These are phyloP conservation scores for Leguminivora glycinivorella DNA, from an alignment of 1,140 invertebrate genomes.

Conservation along the genomic window DNA sequence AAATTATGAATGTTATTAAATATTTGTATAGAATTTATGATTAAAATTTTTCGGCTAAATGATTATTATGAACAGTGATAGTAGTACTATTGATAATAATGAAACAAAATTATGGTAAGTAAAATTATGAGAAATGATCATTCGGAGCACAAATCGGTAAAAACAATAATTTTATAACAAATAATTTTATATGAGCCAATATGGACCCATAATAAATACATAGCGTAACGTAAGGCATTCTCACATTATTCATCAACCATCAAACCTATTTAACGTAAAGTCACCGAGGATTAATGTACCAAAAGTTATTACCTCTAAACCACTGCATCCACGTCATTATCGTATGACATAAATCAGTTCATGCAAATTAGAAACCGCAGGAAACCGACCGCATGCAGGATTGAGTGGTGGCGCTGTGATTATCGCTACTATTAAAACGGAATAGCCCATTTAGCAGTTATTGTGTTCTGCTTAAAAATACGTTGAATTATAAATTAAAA, in stretches of 20 bases:
- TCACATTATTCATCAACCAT: neutral
- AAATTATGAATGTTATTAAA: too few species aligned
- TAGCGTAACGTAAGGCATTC: neutral
- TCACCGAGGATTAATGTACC: neutral
- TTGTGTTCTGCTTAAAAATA: neutral
- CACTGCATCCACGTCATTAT: neutral
- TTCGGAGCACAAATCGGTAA: too few species aligned
- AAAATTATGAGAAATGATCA: too few species aligned
- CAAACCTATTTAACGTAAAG: neutral
- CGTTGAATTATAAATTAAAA: too few species aligned
- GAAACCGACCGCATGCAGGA: neutral
- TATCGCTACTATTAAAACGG: neutral
- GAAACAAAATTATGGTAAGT: too few species aligned
- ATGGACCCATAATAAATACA: neutral
- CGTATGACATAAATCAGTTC: neutral
- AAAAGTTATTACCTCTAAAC: constrained; percentile 6
- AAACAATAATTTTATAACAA: too few species aligned
- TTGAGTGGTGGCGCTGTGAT: neutral
- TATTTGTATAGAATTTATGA: too few species aligned
- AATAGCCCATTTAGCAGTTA: neutral
- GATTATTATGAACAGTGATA: too few species aligned
- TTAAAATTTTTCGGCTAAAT: too few species aligned
- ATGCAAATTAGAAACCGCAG: constrained; percentile 11
- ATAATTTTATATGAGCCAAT: neutral
- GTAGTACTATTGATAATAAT: too few species aligned